phyloP scores from a whole-genome alignment of 2,797 vertebrate genomes.

The Saxicola maurus region DNA sequence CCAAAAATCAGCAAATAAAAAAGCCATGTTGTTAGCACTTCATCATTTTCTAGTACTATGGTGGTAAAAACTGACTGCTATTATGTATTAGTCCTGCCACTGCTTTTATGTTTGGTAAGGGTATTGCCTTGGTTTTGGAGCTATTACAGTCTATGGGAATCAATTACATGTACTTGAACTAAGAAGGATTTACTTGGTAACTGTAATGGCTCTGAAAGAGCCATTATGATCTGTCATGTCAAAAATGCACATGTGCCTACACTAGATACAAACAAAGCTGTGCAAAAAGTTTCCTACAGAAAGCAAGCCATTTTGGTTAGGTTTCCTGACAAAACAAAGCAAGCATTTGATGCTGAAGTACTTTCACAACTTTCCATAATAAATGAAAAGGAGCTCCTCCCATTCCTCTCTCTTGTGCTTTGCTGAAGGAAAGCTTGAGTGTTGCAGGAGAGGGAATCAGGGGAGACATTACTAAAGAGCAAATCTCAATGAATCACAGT shows the following conservation, averaged over 20 bases:
- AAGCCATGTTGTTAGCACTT: constrained; percentile 36
- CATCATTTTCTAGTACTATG: constrained; percentile 53
- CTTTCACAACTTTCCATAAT: not conserved
- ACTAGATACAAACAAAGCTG: constrained; percentile 21
- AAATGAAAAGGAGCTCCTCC: not conserved
- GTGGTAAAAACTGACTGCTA: constrained; percentile 57
- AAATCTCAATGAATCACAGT: not conserved
- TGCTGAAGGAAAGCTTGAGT: not conserved
- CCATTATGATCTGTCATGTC: constrained; percentile 65
- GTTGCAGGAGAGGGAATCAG: not conserved
- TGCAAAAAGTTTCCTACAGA: constrained; percentile 16
- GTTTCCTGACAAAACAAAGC: not conserved
- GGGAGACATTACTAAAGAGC: not conserved
- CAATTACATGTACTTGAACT: constrained; percentile 72
- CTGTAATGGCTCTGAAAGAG: constrained; percentile 72
- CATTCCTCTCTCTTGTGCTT: not conserved
- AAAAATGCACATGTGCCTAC: constrained; percentile 34
- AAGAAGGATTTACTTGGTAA: constrained; percentile 75
- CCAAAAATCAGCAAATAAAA: constrained; percentile 58
- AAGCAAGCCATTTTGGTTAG: not conserved
- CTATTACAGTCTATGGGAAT: constrained; percentile 73
- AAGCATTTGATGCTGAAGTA: not conserved
- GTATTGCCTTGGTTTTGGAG: constrained; percentile 69
- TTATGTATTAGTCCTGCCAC: constrained; percentile 62
- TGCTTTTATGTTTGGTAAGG: constrained; percentile 68